Conservation (phyloP, 2,888 invertebrate species). For the Sturmia bella region DNA sequence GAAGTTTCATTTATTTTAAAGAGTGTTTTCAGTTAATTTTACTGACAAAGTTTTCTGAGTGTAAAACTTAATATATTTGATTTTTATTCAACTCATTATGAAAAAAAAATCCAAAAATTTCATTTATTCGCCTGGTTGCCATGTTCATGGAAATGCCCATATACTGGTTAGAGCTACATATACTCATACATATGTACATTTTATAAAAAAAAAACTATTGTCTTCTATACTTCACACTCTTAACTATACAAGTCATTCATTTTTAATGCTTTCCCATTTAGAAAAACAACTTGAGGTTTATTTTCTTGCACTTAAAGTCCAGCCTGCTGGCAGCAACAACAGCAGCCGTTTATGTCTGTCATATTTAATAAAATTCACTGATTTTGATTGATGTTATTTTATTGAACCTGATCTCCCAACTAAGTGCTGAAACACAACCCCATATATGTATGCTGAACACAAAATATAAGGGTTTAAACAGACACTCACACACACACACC, state of each 20-base stretch:
- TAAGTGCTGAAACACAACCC: background rate
- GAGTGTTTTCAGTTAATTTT: too few species aligned
- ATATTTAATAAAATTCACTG: constrained; percentile 80
- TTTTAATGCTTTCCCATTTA: constrained; percentile 19
- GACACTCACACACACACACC: background rate
- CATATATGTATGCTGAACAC: background rate
- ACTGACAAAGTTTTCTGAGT: too few species aligned
- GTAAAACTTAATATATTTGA: too few species aligned
- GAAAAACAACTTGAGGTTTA: constrained; percentile 48
- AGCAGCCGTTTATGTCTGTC: constrained; percentile 76
- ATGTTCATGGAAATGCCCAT: too few species aligned
- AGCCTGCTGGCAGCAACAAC: constrained; percentile 31
- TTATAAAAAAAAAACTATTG: constrained; percentile 5
- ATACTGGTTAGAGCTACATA: constrained; percentile 3
- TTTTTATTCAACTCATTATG: too few species aligned
- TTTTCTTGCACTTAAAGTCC: constrained; percentile 50
- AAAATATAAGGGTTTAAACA: constrained; percentile 1
- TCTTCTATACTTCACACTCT: constrained; percentile 15
- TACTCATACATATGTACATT: too few species aligned
- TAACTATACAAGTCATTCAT: background rate
- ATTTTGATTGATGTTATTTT: constrained; percentile 79
- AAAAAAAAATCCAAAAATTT: too few species aligned
- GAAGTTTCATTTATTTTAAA: too few species aligned
- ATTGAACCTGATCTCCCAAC: constrained; percentile 42
- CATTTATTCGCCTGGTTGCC: too few species aligned